Conservation (phyloP, 2,113 vertebrate genomes). For the Tragelaphus strepsiceros region DNA sequence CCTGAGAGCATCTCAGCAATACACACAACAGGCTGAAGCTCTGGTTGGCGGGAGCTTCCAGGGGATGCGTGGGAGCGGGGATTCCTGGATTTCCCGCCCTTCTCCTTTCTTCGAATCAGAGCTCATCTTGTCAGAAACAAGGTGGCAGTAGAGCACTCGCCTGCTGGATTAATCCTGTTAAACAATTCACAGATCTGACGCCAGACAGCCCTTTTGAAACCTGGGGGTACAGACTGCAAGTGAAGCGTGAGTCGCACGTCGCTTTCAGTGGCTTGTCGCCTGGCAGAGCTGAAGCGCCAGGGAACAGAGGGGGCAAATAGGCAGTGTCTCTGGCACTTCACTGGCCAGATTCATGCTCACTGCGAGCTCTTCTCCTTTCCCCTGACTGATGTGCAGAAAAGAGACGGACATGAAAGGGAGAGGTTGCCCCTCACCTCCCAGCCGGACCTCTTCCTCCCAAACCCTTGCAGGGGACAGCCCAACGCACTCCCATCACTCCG, state of each 20-base stretch:
- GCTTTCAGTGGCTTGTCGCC: neutral
- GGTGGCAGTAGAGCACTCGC: neutral
- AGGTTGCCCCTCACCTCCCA: neutral
- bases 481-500: fast-evolving
- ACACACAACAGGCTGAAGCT: fast-evolving
- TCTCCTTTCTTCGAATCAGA: neutral
- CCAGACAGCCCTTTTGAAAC: slow-evolving; percentile 8
- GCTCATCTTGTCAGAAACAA: neutral
- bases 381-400: neutral
- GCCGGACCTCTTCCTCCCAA: neutral
- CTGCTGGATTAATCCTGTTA: neutral
- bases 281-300: neutral
- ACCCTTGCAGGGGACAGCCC: neutral
- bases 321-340: neutral
- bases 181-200: slow-evolving; percentile 3
- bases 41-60: fast-evolving
- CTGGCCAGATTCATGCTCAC: neutral
- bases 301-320: fast-evolving
- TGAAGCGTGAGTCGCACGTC: neutral
- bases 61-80: fast-evolving
- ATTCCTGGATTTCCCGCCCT: neutral
- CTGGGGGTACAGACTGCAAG: neutral
- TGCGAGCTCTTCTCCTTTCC: neutral
- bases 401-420: neutral
- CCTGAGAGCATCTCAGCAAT: neutral